Percentiles rank a stretch among this genome's conserved stretches.
These are phyloP conservation scores for Empidonax traillii DNA, from an alignment of 2,113 vertebrate species.

Conservation along the genomic window DNA sequence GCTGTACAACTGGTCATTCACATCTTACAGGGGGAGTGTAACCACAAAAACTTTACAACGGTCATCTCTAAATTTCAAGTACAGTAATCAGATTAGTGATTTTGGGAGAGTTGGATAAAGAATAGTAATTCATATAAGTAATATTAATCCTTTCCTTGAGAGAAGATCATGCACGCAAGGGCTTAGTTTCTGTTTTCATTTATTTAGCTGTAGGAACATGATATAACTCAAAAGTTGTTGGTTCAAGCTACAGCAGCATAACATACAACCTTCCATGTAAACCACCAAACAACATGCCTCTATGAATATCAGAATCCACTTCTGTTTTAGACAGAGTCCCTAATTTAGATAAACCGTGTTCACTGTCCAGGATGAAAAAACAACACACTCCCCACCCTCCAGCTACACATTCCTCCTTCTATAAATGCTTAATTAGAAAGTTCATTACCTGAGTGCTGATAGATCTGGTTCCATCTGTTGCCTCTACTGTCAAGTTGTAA, in stretches of 20 bases:
- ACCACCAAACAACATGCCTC: neutral
- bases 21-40: neutral
- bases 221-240: neutral
- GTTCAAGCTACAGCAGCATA: neutral
- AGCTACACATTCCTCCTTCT: conserved; percentile 35
- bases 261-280: neutral
- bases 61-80: neutral
- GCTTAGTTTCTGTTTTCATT: neutral
- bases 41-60: neutral
- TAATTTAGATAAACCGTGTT: neutral
- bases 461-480: conserved; percentile 91
- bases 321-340: neutral
- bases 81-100: neutral
- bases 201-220: neutral
- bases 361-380: neutral
- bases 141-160: neutral
- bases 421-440: conserved; percentile 59
- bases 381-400: neutral
- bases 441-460: conserved; percentile 92
- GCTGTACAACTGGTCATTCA: neutral
- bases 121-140: neutral
- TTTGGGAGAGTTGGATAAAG: neutral
- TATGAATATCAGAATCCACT: neutral
- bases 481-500: conserved; percentile 97
- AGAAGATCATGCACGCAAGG: neutral